Percentiles rank a stretch among this genome's conserved stretches.
Evolutionary conservation across 2,113 vertebrate genomes (phyloP).

Genomic region (Xiphophorus couchianus): DNA sequence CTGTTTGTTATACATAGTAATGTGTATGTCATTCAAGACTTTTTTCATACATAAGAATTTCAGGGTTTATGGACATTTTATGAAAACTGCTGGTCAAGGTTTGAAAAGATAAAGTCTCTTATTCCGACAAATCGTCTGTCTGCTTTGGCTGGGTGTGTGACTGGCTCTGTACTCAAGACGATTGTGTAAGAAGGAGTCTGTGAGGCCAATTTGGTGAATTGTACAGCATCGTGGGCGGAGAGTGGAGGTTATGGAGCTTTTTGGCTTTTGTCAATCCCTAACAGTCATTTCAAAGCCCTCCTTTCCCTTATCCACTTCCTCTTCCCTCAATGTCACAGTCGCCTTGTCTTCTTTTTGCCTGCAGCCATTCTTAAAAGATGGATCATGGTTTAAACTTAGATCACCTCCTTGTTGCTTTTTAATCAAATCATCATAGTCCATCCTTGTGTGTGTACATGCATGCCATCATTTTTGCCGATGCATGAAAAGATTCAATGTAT

Average conservation of each 20-base stretch:
- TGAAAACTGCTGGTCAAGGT: conserved; percentile 57
- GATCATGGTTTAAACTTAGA: conserved; percentile 62
- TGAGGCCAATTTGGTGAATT: conserved; percentile 47
- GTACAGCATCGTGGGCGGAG: conserved; percentile 56
- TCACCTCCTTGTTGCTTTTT: conserved; percentile 44
- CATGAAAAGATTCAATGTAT: conserved; percentile 29
- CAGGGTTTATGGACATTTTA: conserved; percentile 66
- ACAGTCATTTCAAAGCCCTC: conserved; percentile 69
- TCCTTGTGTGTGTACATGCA: background rate
- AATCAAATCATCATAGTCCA: conserved; percentile 27
- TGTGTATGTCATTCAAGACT: conserved; percentile 24
- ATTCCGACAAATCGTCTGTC: conserved; percentile 9
- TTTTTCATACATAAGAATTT: conserved; percentile 57
- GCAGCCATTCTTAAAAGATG: conserved; percentile 50
- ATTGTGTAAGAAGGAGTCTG: conserved; percentile 40
- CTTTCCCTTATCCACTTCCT: conserved; percentile 61
- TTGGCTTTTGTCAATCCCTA: conserved; percentile 69
- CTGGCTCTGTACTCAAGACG: conserved; percentile 32
- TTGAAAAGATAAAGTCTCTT: conserved; percentile 25
- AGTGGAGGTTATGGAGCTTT: conserved; percentile 76
- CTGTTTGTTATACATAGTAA: background rate
- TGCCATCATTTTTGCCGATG: conserved; percentile 20
- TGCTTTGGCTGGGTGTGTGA: conserved; percentile 22
- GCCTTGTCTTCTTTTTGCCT: conserved; percentile 55
- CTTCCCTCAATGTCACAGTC: conserved; percentile 60